A percentile compares a stretch with the other conserved stretches of the same genome.
Evolutionary conservation across 1,140 invertebrate genomes (phyloP).

Genomic region (Drosophila elegans): DNA sequence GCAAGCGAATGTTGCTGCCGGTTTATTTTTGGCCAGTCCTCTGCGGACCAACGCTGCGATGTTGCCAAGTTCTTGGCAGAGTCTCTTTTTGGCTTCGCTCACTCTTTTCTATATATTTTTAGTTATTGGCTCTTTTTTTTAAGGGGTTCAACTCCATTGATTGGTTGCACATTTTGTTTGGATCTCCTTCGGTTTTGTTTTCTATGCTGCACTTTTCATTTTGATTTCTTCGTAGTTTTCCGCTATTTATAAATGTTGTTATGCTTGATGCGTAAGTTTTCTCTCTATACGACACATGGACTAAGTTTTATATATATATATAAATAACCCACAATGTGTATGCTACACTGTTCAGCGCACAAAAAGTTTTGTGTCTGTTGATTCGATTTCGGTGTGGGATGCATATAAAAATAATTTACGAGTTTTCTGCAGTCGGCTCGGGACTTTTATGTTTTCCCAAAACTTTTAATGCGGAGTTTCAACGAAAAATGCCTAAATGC

Average conservation of each 20-base stretch:
- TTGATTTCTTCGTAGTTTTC: conserved; percentile 58
- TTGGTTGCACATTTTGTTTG: conserved; percentile 73
- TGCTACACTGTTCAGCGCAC: conserved; percentile 56
- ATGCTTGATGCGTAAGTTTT: conserved; percentile 70
- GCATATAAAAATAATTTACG: conserved; percentile 79
- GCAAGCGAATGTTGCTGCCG: conserved; percentile 66
- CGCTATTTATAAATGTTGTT: conserved; percentile 77
- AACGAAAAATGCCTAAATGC: conserved; percentile 39
- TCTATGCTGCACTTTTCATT: conserved; percentile 67
- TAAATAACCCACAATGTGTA: conserved; percentile 25
- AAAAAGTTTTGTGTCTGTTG: conserved; percentile 59
- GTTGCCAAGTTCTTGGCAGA: conserved; percentile 63
- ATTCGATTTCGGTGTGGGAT: conserved; percentile 41
- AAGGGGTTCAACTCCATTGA: conserved; percentile 75
- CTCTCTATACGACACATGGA: conserved; percentile 53
- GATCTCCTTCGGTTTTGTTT: conserved; percentile 26
- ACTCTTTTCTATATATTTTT: conserved; percentile 54
- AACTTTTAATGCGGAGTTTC: conserved; percentile 56
- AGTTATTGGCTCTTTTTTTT: conserved; percentile 52
- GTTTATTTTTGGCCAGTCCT: conserved; percentile 64
- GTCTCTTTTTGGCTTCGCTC: conserved; percentile 18
- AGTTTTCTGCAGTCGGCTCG: conserved; percentile 68
- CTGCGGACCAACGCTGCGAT: conserved; percentile 72
- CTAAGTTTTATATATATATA: conserved; percentile 43
- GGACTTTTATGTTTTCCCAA: conserved; percentile 40